Percentiles rank a stretch among this genome's conserved stretches.
Conservation (phyloP, 2,113 vertebrate genomes). For the Leptodactylus fuscus region DNA sequence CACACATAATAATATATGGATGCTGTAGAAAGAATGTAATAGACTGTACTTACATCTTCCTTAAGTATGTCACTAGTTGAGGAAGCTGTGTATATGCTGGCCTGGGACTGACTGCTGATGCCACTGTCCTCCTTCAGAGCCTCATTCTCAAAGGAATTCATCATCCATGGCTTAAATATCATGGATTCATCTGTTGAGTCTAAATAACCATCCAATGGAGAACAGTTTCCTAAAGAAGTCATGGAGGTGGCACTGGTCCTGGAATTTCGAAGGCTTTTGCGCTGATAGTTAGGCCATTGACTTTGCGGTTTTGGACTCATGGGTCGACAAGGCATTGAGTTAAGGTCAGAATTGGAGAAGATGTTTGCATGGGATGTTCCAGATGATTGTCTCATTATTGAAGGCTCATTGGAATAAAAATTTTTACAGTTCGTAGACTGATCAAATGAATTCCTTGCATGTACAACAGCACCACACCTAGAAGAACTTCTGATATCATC, state of each 20-base stretch:
- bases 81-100: slow-evolving; percentile 71
- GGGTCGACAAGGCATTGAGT: slow-evolving; percentile 76
- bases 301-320: slow-evolving; percentile 85
- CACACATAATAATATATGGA: background rate
- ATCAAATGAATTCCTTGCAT: slow-evolving; percentile 61
- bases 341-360: slow-evolving; percentile 64
- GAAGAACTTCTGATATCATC: slow-evolving; percentile 63
- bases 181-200: slow-evolving; percentile 75
- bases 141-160: slow-evolving; percentile 71
- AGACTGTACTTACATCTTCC: slow-evolving; percentile 78
- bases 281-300: slow-evolving; percentile 70
- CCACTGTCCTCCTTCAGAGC: slow-evolving; percentile 72
- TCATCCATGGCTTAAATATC: slow-evolving; percentile 74
- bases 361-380: slow-evolving; percentile 64
- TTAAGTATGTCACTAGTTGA: slow-evolving; percentile 71
- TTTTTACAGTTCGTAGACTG: slow-evolving; percentile 67
- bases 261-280: slow-evolving; percentile 68
- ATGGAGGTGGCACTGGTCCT: slow-evolving; percentile 73
- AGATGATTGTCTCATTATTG: slow-evolving; percentile 45
- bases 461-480: background rate
- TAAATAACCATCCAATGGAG: slow-evolving; percentile 66
- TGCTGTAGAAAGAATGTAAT: background rate
- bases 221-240: slow-evolving; percentile 75
- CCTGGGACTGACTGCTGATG: slow-evolving; percentile 71
- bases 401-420: slow-evolving; percentile 62